Base-by-base conservation (phyloP, 2,888 invertebrate species). In the Opisthograptis luteolata region DNA sequence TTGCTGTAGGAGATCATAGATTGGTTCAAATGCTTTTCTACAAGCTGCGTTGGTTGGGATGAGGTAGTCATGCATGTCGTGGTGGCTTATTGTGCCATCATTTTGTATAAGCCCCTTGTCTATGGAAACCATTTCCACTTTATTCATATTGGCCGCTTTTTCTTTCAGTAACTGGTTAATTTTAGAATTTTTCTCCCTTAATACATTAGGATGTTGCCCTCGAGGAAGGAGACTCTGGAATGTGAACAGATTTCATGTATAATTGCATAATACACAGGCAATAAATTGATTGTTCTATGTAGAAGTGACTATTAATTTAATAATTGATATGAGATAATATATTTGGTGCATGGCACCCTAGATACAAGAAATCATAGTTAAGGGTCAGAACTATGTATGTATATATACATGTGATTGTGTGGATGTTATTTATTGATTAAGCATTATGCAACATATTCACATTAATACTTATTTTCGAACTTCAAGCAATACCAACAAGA, bases 11-110 rank as follows among this genome's bases (percentile, higher is more conserved):
- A 96, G 90, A 81, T 96, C 96, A 79, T 95, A 93, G 37, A 97
- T 94, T 12, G 96, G 96, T 83, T 96, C 96, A 81, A 97, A 96
- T 6, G 96, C 95, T 84, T 97, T 97, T 71, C 94, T 93, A 81
- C 96, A 96, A 42, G 97, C 98, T 37, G 94, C 93, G 83, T 96
- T 95, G 1, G 97, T 97, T 51, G 97, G 92, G 73, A 97, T 95
- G 37, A 97, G 92, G 83, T 97, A 98, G 84, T 98, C 98, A 76
- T 96, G 95, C 96, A 98, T 96, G 77, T 98, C 97, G 72, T 95
- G 95, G 74, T 96, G 96, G 75, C 95, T 96, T 50, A 98, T 97
- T 31, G 94, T 93, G 2, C 96, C 95, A 86, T 95, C 95, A 34
- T 92, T 92, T 80, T 95, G 95, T 44, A 96, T 90, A 61, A 96